Evolutionary conservation across 2,888 invertebrate species (phyloP).

Genomic region (Melipona beecheii): DNA sequence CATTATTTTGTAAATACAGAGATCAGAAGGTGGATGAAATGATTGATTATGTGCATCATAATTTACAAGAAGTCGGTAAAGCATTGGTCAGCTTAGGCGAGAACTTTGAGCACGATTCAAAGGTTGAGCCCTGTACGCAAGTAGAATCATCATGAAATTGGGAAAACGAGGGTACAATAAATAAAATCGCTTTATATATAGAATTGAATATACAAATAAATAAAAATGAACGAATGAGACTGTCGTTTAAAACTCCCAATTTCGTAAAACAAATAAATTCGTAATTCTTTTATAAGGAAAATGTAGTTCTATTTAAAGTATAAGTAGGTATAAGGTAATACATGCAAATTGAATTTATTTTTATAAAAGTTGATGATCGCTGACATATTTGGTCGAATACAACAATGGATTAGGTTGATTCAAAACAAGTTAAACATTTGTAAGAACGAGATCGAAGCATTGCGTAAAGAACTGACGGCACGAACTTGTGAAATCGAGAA

Average conservation of each 20-base stretch:
- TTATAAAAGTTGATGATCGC: constrained; percentile 75
- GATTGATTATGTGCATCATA: constrained; percentile 77
- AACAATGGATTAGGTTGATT: constrained; percentile 74
- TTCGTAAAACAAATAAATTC: constrained; percentile 31
- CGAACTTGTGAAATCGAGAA: constrained; percentile 60
- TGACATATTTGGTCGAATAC: constrained; percentile 76
- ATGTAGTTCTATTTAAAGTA: neutral
- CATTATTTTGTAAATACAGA: constrained; percentile 59
- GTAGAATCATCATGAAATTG: constrained; percentile 61
- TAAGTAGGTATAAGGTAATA: constrained; percentile 2
- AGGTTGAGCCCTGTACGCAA: constrained; percentile 75
- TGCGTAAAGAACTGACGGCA: constrained; percentile 71
- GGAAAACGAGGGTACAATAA: constrained; percentile 52
- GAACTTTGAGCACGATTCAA: constrained; percentile 80
- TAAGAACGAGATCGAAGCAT: constrained; percentile 65
- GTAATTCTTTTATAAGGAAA: neutral
- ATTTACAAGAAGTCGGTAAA: constrained; percentile 79
- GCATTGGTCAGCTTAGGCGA: constrained; percentile 75
- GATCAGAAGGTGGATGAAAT: constrained; percentile 79
- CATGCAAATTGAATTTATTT: constrained; percentile 36
- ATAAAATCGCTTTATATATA: constrained; percentile 23
- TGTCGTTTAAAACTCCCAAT: constrained; percentile 36
- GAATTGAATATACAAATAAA: neutral
- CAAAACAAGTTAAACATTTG: constrained; percentile 74
- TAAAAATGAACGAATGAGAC: constrained; percentile 4